Percentiles rank a stretch among this genome's conserved stretches.
Evolutionary conservation across 2,113 vertebrate species (phyloP).

Genomic region (Riparia riparia): DNA sequence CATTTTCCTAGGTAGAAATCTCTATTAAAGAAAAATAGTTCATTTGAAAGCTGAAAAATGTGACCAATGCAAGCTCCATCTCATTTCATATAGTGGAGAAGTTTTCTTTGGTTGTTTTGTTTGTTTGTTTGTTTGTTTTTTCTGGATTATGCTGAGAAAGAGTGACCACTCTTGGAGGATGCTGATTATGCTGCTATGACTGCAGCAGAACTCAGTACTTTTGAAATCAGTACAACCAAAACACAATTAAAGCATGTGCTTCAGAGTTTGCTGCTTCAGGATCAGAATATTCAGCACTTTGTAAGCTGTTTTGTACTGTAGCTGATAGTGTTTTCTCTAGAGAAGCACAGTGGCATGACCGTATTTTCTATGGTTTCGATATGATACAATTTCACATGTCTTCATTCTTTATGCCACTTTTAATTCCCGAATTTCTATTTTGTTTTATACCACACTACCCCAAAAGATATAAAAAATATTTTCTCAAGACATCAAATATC

Average conservation of each 20-base stretch:
- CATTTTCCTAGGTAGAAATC: background rate
- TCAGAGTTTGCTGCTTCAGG: background rate
- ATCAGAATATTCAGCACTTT: background rate
- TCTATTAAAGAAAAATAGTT: background rate
- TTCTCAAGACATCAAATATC: background rate
- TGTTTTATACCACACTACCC: background rate
- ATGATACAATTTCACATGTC: background rate
- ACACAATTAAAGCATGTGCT: background rate
- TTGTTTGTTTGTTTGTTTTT: background rate
- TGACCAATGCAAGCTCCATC: background rate
- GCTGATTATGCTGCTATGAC: background rate
- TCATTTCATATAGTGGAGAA: background rate
- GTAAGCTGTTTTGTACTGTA: background rate
- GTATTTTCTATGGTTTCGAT: background rate
- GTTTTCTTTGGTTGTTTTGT: background rate
- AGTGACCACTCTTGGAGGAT: background rate
- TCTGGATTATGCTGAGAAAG: background rate
- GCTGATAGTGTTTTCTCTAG: background rate
- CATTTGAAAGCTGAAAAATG: background rate
- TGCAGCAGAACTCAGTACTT: background rate
- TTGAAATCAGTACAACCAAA: slow-evolving; percentile 16
- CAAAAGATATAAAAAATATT: background rate
- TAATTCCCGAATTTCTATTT: background rate
- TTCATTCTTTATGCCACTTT: background rate
- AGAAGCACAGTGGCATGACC: background rate